Evolutionary conservation across 2,888 invertebrate genomes (phyloP).

Genomic region (Mycalesis mineus): DNA sequence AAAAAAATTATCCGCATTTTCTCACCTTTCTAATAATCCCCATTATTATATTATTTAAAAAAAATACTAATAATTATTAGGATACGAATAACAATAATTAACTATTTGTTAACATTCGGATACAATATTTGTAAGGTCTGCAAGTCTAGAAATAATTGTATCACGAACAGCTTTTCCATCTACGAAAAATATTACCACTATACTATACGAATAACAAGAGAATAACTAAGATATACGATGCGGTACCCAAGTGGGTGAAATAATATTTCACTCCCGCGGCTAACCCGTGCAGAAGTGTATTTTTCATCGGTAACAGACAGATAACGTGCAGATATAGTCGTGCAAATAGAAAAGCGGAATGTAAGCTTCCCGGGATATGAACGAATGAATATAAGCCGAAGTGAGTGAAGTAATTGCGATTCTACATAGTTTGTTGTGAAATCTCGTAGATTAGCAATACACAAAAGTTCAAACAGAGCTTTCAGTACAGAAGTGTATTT

Average conservation of each 20-base stretch:
- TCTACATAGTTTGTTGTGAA: too few relatives aligned
- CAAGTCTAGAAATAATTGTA: not conserved
- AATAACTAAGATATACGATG: slow-evolving; percentile 39
- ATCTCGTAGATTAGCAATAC: too few relatives aligned
- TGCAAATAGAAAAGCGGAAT: slow-evolving; percentile 32
- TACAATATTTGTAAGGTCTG: too few relatives aligned
- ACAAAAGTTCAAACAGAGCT: too few relatives aligned
- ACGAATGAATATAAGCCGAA: not conserved
- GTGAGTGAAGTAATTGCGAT: too few relatives aligned
- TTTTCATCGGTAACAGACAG: slow-evolving; percentile 30
- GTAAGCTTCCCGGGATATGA: slow-evolving; percentile 23
- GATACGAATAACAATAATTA: too few relatives aligned
- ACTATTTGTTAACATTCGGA: too few relatives aligned
- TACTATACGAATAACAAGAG: slow-evolving; percentile 9
- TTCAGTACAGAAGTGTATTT: too few relatives aligned
- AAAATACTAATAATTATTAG: too few relatives aligned
- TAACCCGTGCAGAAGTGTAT: slow-evolving; percentile 39
- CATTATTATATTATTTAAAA: too few relatives aligned
- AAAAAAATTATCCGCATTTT: too few relatives aligned
- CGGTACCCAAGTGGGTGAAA: slow-evolving; percentile 32
- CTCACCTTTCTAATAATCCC: too few relatives aligned
- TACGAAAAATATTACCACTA: slow-evolving; percentile 14
- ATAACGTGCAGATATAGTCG: slow-evolving; percentile 28
- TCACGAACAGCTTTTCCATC: not conserved
- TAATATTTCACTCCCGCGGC: slow-evolving; percentile 40